A percentile compares a stretch with the other conserved stretches of the same genome.
Conservation (phyloP, 2,797 vertebrate species). For the Paguma larvata region DNA sequence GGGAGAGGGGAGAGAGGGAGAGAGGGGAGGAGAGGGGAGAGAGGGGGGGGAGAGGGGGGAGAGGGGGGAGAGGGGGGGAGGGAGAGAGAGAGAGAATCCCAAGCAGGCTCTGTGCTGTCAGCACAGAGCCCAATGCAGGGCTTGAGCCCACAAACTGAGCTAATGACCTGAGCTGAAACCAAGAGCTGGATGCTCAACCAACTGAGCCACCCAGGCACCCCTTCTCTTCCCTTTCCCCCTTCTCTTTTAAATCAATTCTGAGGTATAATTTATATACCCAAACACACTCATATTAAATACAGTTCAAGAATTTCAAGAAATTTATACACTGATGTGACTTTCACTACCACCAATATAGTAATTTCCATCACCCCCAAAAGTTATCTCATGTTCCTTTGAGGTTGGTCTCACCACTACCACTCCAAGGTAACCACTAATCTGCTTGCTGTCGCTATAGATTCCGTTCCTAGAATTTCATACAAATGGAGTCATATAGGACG, state of each 20-base stretch:
- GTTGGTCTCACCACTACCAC: neutral
- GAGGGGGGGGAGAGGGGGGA: no score
- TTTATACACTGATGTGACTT: neutral
- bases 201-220: no score
- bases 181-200: no score
- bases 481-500: neutral
- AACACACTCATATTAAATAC: neutral
- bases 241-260: neutral
- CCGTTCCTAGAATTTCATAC: neutral
- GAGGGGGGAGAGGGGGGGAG: no score
- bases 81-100: no score
- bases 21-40: no score
- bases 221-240: no score
- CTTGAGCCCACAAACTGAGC: no score
- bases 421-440: neutral
- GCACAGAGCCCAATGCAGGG: no score
- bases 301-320: conserved; percentile 4
- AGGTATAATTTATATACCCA: conserved; percentile 6
- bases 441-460: neutral
- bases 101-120: no score
- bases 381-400: neutral
- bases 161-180: no score
- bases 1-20: no score
- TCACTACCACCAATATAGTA: neutral
- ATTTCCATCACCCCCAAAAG: neutral